phyloP scores from a whole-genome alignment of 2,797 vertebrate genomes.

The Tinamus major region DNA sequence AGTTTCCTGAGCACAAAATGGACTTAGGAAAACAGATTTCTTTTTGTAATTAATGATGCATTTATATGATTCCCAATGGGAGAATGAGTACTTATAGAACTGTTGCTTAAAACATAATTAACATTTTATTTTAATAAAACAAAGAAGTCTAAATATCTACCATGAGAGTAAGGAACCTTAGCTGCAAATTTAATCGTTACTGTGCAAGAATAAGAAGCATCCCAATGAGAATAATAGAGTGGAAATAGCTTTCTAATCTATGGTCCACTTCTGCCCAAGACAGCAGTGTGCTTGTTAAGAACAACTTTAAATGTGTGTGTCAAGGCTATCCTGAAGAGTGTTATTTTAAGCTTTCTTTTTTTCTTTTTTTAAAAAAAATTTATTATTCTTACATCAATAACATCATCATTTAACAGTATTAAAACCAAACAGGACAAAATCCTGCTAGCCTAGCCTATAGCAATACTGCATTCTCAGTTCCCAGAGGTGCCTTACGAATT shows the following conservation, averaged over 20 bases:
- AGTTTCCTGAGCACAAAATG: background rate
- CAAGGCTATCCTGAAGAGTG: background rate
- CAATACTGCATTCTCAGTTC: background rate
- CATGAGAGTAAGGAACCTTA: background rate
- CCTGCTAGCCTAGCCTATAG: background rate
- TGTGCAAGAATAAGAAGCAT: background rate
- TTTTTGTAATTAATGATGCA: background rate
- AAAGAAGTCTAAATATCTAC: background rate
- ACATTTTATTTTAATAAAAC: background rate
- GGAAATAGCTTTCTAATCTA: conserved; percentile 7
- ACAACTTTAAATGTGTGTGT: background rate
- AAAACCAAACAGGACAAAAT: background rate
- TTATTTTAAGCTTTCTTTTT: background rate
- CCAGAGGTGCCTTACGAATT: rapidly evolving
- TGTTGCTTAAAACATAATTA: background rate
- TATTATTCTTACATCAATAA: background rate
- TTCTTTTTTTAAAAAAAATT: background rate
- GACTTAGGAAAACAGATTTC: background rate
- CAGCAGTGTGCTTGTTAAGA: background rate
- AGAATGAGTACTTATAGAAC: background rate
- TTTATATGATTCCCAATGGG: background rate
- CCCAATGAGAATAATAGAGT: background rate
- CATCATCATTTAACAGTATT: background rate
- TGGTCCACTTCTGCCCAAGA: background rate
- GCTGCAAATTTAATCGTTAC: background rate